phyloP scores from a whole-genome alignment of 2,797 vertebrate species.

The Cuniculus paca region DNA sequence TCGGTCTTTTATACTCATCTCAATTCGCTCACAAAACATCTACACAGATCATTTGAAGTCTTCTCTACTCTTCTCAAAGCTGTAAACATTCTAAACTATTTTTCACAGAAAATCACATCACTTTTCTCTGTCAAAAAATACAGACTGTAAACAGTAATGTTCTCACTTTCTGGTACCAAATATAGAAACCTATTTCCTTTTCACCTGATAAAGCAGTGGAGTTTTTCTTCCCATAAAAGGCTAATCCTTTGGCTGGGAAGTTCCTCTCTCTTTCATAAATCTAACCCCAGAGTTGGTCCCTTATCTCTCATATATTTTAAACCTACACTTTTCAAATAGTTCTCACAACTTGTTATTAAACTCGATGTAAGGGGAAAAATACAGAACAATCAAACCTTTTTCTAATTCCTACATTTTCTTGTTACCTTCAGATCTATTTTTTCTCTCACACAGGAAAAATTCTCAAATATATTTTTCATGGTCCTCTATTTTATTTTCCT shows the following conservation, averaged over 20 bases:
- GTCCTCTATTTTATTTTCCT: background rate
- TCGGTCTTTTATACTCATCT: background rate
- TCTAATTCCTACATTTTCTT: background rate
- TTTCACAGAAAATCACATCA: slow-evolving; percentile 53
- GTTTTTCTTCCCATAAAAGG: slow-evolving; percentile 59
- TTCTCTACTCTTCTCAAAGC: background rate
- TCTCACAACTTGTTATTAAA: background rate
- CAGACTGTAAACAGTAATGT: background rate
- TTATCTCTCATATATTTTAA: slow-evolving; percentile 55
- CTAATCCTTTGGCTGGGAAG: slow-evolving; percentile 67
- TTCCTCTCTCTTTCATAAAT: slow-evolving; percentile 41
- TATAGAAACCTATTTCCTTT: slow-evolving; percentile 75
- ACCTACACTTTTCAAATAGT: background rate
- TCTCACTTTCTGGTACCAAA: slow-evolving; percentile 57
- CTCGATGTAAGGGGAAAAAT: background rate
- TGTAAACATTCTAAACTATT: slow-evolving; percentile 56
- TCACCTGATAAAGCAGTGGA: slow-evolving; percentile 44
- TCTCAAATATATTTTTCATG: background rate
- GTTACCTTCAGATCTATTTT: background rate
- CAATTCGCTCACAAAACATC: background rate
- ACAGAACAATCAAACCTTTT: background rate
- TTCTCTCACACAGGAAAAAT: background rate
- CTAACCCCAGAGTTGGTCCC: background rate
- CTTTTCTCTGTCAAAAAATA: slow-evolving; percentile 37
- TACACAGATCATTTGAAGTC: background rate